These are phyloP conservation scores for Cyrtorhinus lividipennis DNA, from an alignment of 1,140 invertebrate genomes.

Conservation along the genomic window DNA sequence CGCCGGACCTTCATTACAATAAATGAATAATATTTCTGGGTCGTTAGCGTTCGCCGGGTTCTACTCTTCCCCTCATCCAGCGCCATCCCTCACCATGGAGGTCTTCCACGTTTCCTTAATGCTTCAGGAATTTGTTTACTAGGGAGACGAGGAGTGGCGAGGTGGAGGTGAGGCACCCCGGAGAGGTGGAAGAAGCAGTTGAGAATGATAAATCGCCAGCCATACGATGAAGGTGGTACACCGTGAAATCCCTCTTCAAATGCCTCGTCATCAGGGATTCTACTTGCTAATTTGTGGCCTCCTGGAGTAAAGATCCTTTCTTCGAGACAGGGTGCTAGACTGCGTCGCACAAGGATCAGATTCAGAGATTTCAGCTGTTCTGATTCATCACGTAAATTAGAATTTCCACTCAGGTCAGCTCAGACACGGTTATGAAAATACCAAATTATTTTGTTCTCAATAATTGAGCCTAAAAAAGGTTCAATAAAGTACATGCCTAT, in stretches of 20 bases:
- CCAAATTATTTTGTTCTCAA: no score
- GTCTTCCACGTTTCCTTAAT: neutral
- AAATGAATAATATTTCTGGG: constrained; percentile 10
- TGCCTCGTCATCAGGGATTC: neutral
- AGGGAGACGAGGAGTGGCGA: neutral
- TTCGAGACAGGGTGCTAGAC: no score
- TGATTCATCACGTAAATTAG: no score
- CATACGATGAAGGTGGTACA: constrained; percentile 3
- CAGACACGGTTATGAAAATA: no score
- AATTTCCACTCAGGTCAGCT: no score
- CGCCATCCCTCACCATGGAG: neutral
- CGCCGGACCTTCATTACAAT: constrained; percentile 4
- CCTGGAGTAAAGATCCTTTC: neutral
- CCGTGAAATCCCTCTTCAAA: constrained; percentile 4
- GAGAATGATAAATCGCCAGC: neutral
- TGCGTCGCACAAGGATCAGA: no score
- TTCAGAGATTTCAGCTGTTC: no score
- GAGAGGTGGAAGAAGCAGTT: neutral
- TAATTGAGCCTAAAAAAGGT: no score
- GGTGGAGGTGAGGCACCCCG: no score
- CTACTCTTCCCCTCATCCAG: neutral
- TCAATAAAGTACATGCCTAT: no score
- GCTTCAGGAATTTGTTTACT: neutral
- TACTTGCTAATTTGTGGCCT: constrained; percentile 1
- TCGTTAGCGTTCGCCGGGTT: constrained; percentile 1